Conservation (phyloP, 2,888 invertebrate genomes). For the Steinernema scapterisci region DNA sequence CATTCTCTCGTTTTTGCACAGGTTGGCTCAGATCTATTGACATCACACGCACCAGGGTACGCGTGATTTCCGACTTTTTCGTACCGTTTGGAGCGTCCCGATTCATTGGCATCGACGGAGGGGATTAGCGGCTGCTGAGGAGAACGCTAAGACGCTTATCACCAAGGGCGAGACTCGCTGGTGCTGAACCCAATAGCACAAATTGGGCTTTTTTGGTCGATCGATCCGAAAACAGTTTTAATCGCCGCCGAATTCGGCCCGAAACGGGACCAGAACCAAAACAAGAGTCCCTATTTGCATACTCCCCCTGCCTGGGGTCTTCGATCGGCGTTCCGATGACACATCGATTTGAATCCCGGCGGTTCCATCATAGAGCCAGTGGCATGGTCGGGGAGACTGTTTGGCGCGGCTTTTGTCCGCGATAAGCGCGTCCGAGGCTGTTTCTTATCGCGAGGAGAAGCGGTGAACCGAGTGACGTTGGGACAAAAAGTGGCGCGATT, state of each 20-base stretch:
- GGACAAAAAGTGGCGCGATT: slow-evolving; percentile 11
- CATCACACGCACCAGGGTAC: slow-evolving; percentile 12
- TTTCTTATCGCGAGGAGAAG: slow-evolving; percentile 5
- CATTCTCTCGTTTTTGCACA: too few relatives aligned
- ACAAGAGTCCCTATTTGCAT: too few relatives aligned
- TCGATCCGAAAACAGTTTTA: neutral
- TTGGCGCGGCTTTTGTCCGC: neutral
- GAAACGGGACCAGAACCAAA: too few relatives aligned
- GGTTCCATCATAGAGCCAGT: neutral
- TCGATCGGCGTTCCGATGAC: too few relatives aligned
- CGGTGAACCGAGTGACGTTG: slow-evolving; percentile 5
- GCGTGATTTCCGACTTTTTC: neutral
- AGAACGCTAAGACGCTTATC: slow-evolving; percentile 21
- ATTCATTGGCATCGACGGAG: neutral
- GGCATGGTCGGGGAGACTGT: neutral
- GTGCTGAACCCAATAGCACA: slow-evolving; percentile 8
- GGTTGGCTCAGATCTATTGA: too few relatives aligned
- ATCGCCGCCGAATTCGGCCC: too few relatives aligned
- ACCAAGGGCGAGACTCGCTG: neutral
- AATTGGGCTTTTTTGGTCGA: neutral
- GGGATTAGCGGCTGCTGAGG: slow-evolving; percentile 21
- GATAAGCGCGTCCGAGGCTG: slow-evolving; percentile 8
- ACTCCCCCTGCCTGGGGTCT: too few relatives aligned
- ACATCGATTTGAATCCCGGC: neutral
- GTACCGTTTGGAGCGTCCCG: neutral